Evolutionary conservation across 2,888 invertebrate species (phyloP).

Genomic region (Tetranychus truncatus): DNA sequence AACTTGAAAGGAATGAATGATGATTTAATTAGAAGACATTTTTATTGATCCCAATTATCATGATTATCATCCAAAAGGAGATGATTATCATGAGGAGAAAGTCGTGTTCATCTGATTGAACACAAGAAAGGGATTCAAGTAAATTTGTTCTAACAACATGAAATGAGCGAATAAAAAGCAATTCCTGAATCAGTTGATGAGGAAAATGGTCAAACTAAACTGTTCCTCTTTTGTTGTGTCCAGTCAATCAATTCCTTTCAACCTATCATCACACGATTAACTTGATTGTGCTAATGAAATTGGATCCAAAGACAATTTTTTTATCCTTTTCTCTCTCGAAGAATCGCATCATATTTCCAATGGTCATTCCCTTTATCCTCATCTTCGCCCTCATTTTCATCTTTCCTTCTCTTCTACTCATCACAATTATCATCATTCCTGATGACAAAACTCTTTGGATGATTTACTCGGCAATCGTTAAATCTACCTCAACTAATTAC

Average conservation of each 20-base stretch:
- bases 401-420: background rate
- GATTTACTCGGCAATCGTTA: background rate
- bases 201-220: background rate
- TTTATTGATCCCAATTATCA: too few species aligned
- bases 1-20: too few species aligned
- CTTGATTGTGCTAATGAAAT: constrained; percentile 1
- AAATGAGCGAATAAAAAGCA: too few species aligned
- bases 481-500: constrained; percentile 1
- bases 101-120: too few species aligned
- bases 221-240: background rate
- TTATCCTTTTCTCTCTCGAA: background rate
- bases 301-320: background rate
- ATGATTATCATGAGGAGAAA: too few species aligned
- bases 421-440: background rate
- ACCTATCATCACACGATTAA: background rate
- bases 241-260: background rate
- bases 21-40: too few species aligned
- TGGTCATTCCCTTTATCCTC: background rate
- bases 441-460: background rate
- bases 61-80: too few species aligned
- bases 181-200: background rate
- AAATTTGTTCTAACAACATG: too few species aligned
- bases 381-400: background rate
- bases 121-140: too few species aligned
- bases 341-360: background rate